Percentiles rank a stretch among this genome's conserved stretches.
phyloP scores from a whole-genome alignment of 2,797 vertebrate species.

The Cuculus canorus region DNA sequence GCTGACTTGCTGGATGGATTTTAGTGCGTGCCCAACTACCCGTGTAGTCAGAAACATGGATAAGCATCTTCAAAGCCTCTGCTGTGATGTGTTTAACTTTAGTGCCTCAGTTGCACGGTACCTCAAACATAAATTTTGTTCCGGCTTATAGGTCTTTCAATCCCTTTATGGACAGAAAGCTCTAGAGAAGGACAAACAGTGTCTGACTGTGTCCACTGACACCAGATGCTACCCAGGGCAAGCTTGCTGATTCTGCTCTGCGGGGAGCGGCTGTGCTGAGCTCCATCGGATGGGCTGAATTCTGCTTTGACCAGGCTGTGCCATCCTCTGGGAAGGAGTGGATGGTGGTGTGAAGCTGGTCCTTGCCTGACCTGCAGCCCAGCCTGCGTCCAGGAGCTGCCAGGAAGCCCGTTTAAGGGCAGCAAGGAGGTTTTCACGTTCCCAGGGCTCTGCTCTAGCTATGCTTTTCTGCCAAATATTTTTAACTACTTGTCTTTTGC shows the following conservation, averaged over 20 bases:
- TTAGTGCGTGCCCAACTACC: background rate
- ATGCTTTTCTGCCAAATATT: background rate
- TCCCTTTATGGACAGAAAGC: background rate
- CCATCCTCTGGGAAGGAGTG: accelerated
- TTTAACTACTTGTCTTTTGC: background rate
- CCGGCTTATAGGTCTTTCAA: background rate
- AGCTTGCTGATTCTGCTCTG: background rate
- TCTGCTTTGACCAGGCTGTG: background rate
- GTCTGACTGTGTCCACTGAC: background rate
- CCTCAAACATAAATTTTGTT: background rate
- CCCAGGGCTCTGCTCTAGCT: background rate
- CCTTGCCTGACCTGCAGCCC: background rate
- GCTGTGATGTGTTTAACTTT: background rate
- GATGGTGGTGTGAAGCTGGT: background rate
- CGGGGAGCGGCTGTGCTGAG: accelerated
- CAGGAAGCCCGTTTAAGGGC: background rate
- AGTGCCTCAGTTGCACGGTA: background rate
- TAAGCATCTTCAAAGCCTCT: background rate
- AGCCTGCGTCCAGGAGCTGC: background rate
- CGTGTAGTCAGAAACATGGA: accelerated
- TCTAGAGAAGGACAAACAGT: background rate
- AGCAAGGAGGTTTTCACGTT: background rate
- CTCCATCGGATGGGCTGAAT: background rate
- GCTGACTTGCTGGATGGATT: background rate
- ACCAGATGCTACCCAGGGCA: background rate